Evolutionary conservation across 2,113 vertebrate species (phyloP), one percentile per base, ranked within the genome.

Genomic region (Atrichornis clamosus): DNA sequence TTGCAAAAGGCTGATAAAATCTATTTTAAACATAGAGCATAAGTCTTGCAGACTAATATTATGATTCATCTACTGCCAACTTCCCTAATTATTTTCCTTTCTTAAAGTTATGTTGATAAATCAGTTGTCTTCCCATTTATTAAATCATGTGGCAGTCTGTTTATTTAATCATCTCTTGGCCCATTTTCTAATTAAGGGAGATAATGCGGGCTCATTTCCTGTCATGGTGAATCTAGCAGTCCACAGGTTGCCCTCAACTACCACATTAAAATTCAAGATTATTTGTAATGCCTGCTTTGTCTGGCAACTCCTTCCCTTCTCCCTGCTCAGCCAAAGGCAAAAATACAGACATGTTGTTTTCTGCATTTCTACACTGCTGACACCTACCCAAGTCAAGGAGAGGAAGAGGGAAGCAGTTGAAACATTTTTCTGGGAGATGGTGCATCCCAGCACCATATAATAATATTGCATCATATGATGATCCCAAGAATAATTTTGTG

Each of bases 111-210:
- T 37, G n/a, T 73, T 92, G 89, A 94, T 94, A 87, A 78, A 96
- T 96, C 89, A 88, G 53, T 94, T 94, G 80, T 83, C n/a, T 96
- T 91, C 35, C 30, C 37, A 50, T 55, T 91, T 84, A 94, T 46
- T 92, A 86, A 83, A 80, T 67, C 53, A 50, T 65, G 59, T 55
- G 59, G 59, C 37, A 84, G 74, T 62, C 82, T 83, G 68, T 80
- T 96, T 93, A 90, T 90, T 94, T 74, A 90, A 84, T 97, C 52
- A 97, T 70, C 21, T 65, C 32, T 84, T 93, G 59, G 89, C 14
- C 89, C 19, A 76, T 95, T 96, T 97, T 96, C 77, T 91, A 96
- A 96, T 97, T 94, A 87, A 87, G 52, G 88, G 44, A 91, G 64
- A 89, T 93, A 94, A 91, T 82, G 67, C 74, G 50, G 84, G 73